Conservation (phyloP, 2,797 vertebrate species). For the Rhinogobio ventralis region DNA sequence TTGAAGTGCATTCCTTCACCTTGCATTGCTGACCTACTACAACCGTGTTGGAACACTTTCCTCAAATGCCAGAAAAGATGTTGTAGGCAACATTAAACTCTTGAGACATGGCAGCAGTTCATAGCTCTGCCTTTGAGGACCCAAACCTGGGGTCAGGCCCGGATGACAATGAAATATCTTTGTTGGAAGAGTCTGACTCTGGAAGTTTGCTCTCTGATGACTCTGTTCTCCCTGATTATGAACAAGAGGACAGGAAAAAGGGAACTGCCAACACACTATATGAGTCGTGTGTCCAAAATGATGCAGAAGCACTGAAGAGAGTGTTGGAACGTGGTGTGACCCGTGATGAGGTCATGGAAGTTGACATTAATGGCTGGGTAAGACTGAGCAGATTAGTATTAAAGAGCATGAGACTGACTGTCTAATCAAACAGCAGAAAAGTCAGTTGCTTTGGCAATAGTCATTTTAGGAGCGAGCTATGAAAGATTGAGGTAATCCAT, state of each 20-base stretch:
- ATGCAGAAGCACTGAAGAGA: constrained; percentile 72
- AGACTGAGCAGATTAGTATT: constrained; percentile 57
- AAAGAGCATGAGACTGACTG: neutral
- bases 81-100: constrained; percentile 4
- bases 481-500: neutral
- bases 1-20: neutral
- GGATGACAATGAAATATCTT: constrained; percentile 56
- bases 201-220: constrained; percentile 81
- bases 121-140: constrained; percentile 68
- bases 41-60: neutral
- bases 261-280: constrained; percentile 71
- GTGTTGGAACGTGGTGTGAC: constrained; percentile 79
- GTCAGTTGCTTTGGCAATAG: neutral
- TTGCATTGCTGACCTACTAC: constrained; percentile 5
- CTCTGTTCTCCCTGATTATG: constrained; percentile 77
- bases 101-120: constrained; percentile 68
- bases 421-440: neutral
- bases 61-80: constrained; percentile 26
- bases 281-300: constrained; percentile 80
- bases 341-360: constrained; percentile 79
- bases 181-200: constrained; percentile 67
- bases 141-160: constrained; percentile 72
- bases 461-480: neutral
- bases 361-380: constrained; percentile 87
- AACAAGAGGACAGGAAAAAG: constrained; percentile 30